phyloP scores from a whole-genome alignment of 1,140 invertebrate genomes.

The Orchesella cincta region DNA sequence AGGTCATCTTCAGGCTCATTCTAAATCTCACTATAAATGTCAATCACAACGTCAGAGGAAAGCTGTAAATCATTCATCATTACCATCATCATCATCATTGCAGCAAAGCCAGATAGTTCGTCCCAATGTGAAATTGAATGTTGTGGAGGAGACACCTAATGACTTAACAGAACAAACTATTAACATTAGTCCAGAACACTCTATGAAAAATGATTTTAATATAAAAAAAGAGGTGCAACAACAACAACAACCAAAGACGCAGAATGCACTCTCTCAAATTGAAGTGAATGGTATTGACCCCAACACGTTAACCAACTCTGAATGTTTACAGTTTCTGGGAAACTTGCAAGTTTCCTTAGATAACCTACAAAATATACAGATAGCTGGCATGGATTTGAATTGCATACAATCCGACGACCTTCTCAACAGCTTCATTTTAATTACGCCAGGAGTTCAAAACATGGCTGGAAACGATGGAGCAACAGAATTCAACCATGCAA shows the following conservation, averaged over 20 bases:
- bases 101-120: too few species aligned
- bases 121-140: too few species aligned
- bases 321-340: constrained; percentile 47
- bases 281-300: too few species aligned
- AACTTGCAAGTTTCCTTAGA: constrained; percentile 57
- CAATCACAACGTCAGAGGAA: neutral
- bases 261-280: too few species aligned
- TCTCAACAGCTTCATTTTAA: constrained; percentile 53
- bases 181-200: too few species aligned
- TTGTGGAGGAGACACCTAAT: too few species aligned
- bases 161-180: too few species aligned
- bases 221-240: constrained; percentile 24
- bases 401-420: constrained; percentile 58
- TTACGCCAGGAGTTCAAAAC: constrained; percentile 36
- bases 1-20: constrained; percentile 68
- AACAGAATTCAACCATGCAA: neutral
- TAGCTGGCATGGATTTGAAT: constrained; percentile 57
- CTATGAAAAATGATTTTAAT: too few species aligned
- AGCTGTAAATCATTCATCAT: neutral
- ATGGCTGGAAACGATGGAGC: neutral
- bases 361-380: constrained; percentile 56
- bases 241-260: constrained; percentile 19
- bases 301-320: constrained; percentile 4
- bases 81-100: neutral
- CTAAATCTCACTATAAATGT: constrained; percentile 57